phyloP scores from a whole-genome alignment of 1,140 invertebrate genomes.

The Maconellicoccus hirsutus region DNA sequence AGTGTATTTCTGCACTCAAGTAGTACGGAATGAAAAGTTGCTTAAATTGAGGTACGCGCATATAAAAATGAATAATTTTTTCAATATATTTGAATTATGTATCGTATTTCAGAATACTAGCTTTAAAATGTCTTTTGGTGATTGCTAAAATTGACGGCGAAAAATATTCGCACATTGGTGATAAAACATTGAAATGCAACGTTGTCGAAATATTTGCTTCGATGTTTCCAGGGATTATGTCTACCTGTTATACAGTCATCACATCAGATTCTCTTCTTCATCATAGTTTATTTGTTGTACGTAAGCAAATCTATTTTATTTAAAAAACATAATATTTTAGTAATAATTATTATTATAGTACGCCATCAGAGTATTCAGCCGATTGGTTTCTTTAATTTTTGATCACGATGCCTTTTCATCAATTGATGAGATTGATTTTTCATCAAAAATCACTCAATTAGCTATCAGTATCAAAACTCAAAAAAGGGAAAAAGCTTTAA shows the following conservation, averaged over 20 bases:
- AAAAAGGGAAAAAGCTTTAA: neutral
- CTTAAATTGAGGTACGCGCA: neutral
- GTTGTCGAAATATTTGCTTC: neutral
- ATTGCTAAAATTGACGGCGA: neutral
- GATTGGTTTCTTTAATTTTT: neutral
- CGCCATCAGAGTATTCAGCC: neutral
- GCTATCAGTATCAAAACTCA: neutral
- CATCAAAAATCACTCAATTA: neutral
- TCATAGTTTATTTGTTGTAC: neutral
- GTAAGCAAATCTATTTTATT: neutral
- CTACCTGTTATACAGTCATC: neutral
- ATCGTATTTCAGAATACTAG: neutral
- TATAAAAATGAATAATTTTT: too few relatives aligned
- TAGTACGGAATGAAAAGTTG: neutral
- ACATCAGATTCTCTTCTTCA: neutral
- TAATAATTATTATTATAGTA: neutral
- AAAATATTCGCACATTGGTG: neutral
- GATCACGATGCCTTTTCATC: neutral
- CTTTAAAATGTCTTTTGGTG: neutral
- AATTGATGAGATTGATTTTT: neutral
- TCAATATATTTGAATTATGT: neutral
- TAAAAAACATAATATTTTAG: neutral
- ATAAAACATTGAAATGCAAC: neutral
- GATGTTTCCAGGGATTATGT: constrained; percentile 8
- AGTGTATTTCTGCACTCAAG: constrained; percentile 1